Base-by-base conservation (phyloP, 2,888 invertebrate genomes). In the Acrobasis consociella region DNA sequence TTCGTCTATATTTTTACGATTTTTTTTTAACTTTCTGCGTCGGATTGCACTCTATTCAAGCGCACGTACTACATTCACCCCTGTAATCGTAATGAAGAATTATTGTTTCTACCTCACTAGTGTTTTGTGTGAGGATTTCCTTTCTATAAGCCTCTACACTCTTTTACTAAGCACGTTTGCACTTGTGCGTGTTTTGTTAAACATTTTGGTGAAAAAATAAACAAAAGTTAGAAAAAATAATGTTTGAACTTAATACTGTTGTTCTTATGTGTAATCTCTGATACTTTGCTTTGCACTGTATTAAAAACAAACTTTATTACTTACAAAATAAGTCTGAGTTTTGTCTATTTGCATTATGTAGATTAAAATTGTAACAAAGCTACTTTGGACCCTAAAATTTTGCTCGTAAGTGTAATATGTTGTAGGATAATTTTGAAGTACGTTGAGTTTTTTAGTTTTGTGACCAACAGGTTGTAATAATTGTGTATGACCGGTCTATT, bases 101-200 rank as follows among this genome's bases (percentile, higher is more conserved):
- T 91, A 91, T 91, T 89, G 90, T 90, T 89, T 90, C 84, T 84
- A 81, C 86, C 84, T 89, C 84, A 86, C 86, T 72, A 85, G 78
- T 89, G 86, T 89, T 91, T 89, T 89, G 87, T 88, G 70, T 81
- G 76, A 83, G 86, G 89, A 90, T 90, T 89, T 90, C 84, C 87
- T 85, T 86, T 81, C 76, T 77, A 80, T 89, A 89, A 89, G 85
- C 83, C 87, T 81, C 78, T 80, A 73, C 74, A 79, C 74, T 83
- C 79, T 82, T 84, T 80, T 77, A 75, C 78, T 81, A 82, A 85
- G 86, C 90, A 89, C 89, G 89, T 87, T 81, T 84, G 75, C 85
- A 87, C 85, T 89, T 85, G 84, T 31, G 31, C 31, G 7, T 31
- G 31, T 31, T 31, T 31, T 31, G 31, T 80, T 69, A 70, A 64